Evolutionary conservation across 2,888 invertebrate species (phyloP), one percentile per base, ranked within the genome.

Genomic region (Nemoura dubitans): DNA sequence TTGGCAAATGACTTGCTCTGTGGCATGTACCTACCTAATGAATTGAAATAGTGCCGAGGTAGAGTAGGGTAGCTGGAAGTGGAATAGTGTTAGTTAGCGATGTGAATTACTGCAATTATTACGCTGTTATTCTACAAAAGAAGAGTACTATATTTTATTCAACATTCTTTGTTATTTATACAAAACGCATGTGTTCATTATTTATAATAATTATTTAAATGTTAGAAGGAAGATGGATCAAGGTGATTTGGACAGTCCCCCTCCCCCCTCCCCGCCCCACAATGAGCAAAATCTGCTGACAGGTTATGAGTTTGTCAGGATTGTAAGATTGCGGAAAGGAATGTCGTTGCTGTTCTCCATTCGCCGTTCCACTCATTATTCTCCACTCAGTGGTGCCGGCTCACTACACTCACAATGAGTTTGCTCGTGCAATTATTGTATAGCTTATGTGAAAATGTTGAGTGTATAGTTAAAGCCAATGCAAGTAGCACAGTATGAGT

Each of bases 131-230:
- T 59, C 59, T 84, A 84, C 84, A 84, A 84, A 84, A 84, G 84
- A 84, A 84, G 84, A 84, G 84, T 84, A 84, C 27, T 84, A 59
- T 76, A 84, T 78, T 87, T 87, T 87, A 87, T 87, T 87, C 87
- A 87, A 87, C 86, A 87, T 85, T 87, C 82, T 85, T 87, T 85
- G 82, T 86, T 87, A 87, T 86, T 87, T 87, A 59, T 59, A 87
- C 87, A 87, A 87, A 87, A 87, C 87, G 85, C 86, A 83, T 29
- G 59, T 84, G 84, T 83, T 83, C 26, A 2, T 82, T 83, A 36
- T 83, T 42, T 83, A 29, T 78, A 26, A 78, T 27, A 78, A 78
- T 78, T 78, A 21, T 78, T 78, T 78, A 78, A 78, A 78, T 78
- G 10, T 78, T 78, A 78, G 78, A 78, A 27, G 78, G 59, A 59